Percentiles rank a stretch among this genome's conserved stretches.
Evolutionary conservation across 2,113 vertebrate species (phyloP).

Genomic region (Tyrannus savana): DNA sequence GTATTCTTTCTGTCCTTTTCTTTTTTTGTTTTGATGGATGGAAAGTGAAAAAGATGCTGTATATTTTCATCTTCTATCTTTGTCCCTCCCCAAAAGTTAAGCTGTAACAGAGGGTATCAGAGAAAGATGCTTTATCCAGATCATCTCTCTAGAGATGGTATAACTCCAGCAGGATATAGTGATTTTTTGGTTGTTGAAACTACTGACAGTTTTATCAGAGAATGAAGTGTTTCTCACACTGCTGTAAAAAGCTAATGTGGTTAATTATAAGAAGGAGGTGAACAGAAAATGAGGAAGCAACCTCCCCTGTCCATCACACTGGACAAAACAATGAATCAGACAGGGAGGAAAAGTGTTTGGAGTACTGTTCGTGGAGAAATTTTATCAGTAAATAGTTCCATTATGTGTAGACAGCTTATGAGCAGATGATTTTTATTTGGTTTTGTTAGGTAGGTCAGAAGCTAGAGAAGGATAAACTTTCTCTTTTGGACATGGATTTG

Average conservation of each 20-base stretch:
- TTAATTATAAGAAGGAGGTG: neutral
- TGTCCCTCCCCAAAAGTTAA: neutral
- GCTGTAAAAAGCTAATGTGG: neutral
- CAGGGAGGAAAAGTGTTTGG: neutral
- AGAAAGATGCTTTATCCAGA: neutral
- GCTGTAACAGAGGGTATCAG: neutral
- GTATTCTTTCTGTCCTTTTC: neutral
- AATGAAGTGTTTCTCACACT: neutral
- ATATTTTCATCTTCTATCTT: neutral
- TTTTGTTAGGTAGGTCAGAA: neutral
- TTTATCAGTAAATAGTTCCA: neutral
- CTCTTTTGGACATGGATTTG: neutral
- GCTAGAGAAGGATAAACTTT: neutral
- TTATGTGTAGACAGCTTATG: neutral
- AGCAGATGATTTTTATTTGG: neutral
- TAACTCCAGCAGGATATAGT: neutral
- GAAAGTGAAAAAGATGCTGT: neutral
- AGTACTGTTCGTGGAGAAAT: neutral
- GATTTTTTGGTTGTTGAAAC: neutral
- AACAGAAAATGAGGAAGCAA: neutral
- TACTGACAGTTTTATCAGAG: neutral
- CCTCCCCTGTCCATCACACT: neutral
- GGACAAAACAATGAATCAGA: neutral
- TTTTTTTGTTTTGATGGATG: neutral
- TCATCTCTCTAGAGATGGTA: neutral